Evolutionary conservation across 2,888 invertebrate genomes (phyloP).

Genomic region (Oscheius onirici): DNA sequence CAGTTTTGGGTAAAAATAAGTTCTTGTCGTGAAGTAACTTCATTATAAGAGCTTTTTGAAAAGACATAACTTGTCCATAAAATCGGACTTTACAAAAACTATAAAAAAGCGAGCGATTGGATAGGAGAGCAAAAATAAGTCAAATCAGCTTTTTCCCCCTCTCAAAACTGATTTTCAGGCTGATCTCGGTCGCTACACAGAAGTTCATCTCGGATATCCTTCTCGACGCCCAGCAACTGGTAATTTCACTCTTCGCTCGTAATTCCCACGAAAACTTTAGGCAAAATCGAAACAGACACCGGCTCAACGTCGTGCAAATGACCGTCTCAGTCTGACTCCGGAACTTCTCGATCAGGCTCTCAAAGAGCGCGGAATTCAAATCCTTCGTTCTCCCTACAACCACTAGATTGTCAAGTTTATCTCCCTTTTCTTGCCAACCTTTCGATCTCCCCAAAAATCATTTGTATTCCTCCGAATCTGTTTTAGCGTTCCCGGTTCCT

Average conservation of each 20-base stretch:
- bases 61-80: no score
- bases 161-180: conserved; percentile 73
- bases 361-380: conserved; percentile 92
- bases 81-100: no score
- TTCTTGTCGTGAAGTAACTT: neutral
- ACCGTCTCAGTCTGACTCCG: conserved; percentile 89
- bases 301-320: conserved; percentile 71
- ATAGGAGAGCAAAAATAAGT: no score
- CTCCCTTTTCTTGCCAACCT: neutral
- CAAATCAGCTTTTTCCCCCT: neutral
- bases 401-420: no score
- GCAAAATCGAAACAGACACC: neutral
- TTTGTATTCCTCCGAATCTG: no score
- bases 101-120: no score
- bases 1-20: no score
- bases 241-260: conserved; percentile 11
- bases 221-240: conserved; percentile 92
- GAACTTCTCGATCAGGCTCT: conserved; percentile 86
- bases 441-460: neutral
- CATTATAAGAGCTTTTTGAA: neutral
- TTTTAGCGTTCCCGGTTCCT: no score
- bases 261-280: neutral
- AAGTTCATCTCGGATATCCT: conserved; percentile 94
- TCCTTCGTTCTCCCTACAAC: conserved; percentile 86
- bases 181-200: conserved; percentile 93